A percentile compares a stretch with the other conserved stretches of the same genome.
Conservation (phyloP, 2,113 vertebrate genomes). For the Lamprotornis superbus region DNA sequence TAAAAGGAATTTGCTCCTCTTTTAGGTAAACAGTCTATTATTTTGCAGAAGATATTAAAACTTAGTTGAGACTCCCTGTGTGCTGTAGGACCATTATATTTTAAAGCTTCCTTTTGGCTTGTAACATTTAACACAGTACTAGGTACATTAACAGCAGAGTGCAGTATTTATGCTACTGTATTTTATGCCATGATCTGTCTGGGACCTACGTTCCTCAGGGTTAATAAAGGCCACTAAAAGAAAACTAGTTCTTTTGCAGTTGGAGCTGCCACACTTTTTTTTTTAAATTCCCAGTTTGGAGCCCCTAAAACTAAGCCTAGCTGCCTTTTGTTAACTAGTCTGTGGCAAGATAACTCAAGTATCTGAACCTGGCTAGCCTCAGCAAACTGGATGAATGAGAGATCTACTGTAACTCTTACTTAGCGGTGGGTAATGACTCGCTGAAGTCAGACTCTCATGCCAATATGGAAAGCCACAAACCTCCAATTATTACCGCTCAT, state of each 20-base stretch:
- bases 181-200: background rate
- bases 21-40: background rate
- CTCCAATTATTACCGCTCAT: background rate
- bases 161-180: background rate
- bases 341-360: background rate
- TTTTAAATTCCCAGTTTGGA: background rate
- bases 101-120: background rate
- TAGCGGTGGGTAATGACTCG: background rate
- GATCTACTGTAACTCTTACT: background rate
- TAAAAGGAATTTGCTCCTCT: background rate
- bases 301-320: background rate
- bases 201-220: background rate
- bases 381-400: background rate
- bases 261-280: background rate
- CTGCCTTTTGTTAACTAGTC: background rate
- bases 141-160: background rate
- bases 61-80: background rate
- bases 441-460: background rate
- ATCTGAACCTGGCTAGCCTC: background rate
- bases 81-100: background rate
- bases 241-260: background rate
- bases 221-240: background rate
- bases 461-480: slow-evolving; percentile 14
- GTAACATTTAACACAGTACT: background rate
- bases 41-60: background rate